Base-by-base conservation (phyloP, 92 coral and sea anemone species). In the Parazoanthus swiftii region DNA sequence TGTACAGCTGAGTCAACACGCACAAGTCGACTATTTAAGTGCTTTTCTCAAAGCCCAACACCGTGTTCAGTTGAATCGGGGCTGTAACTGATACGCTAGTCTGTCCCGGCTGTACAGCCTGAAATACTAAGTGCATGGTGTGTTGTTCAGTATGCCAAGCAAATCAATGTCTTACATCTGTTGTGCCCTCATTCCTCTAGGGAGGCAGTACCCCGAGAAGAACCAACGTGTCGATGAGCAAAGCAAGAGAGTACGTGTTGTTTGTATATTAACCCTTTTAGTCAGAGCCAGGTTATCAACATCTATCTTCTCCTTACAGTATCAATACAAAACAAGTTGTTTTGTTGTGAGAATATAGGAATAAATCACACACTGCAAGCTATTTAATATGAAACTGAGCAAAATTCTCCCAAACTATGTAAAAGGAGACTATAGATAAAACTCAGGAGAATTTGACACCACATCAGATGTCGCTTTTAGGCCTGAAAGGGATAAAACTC, bases 181-280 rank as follows among this genome's bases (percentile, higher is more conserved):
- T 0, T n/a, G n/a, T 37, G 9, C 38, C 0, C 11, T 4, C 42
- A 51, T 75, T 89, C 20, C 36, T 74, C 0, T 78, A 97, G 99
- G 99, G 98, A 76, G 99, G 97, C 13, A 79, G 94, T 79, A 94
- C 93, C 46, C 99, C 99, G 68, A 92, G 99, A 50, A 91, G 98
- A 73, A 95, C 97, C 16, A 95, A 94, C 70, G 93, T 91, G 15
- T 91, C 97, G 13, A 74, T 95, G 93, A 95, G 96, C 25, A 93
- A 96, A 79, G 93, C 93, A 56, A 93, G 90, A 76, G 98, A 97
- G 97, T 94, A 72, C 80, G 97, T 92, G 13, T 43, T 23, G n/a
- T 39, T 26, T 59, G 21, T 36, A 11, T 7, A 11, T 7, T 15
- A 9, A 48, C 26, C 25, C 74, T 14, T 9, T 15, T 15, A 23